Base-by-base conservation (phyloP, 1,140 invertebrate species). In the Notospermus geniculatus region DNA sequence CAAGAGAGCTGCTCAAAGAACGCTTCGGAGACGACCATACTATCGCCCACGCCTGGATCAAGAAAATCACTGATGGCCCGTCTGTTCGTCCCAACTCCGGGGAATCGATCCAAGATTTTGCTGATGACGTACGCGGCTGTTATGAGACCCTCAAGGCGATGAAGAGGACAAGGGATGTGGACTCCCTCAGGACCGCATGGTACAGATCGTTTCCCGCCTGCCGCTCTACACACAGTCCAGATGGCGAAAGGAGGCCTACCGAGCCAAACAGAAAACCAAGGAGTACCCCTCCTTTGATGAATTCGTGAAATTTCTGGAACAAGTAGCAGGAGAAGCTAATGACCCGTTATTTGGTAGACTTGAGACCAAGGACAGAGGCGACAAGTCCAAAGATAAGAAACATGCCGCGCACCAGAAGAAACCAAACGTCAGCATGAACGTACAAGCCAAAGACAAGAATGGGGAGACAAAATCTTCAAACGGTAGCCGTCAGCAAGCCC, bases 1-100 rank as follows among this genome's bases (percentile, higher is more conserved):
- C 46, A 4, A 50, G 25, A n/a, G 19, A 27, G n/a, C 25, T 50
- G 46, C 25, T 50, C 19, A 50, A 50, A 50, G 46, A 50, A 50
- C 46, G 25, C n/a, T 50, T 23, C 46, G 46, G 46, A 23, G 25
- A 50, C n/a, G 25, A 50, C 25, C 25, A 50, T n/a, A 50, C 25
- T 9, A 50, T 50, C 25, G 5, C 46, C n/a, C 4, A 9, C 4
- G 46, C 25, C n/a, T 27, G n/a, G n/a, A 27, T 50, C 4, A 27
- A 50, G n/a, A 50, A 50, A 9, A 9, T 50, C 4, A n/a, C n/a
- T n/a, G 46, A 50, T 7, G 46, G 46, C n/a, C 46, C 46, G 46
- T 5, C 25, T 9, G 25, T 50, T 4, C n/a, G 25, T 9, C 25
- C 46, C 4, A 27, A 50, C n/a, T 19, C n/a, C 25, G 46, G 46